Conservation (phyloP, 1,140 invertebrate genomes). For the Babylonia areolata region DNA sequence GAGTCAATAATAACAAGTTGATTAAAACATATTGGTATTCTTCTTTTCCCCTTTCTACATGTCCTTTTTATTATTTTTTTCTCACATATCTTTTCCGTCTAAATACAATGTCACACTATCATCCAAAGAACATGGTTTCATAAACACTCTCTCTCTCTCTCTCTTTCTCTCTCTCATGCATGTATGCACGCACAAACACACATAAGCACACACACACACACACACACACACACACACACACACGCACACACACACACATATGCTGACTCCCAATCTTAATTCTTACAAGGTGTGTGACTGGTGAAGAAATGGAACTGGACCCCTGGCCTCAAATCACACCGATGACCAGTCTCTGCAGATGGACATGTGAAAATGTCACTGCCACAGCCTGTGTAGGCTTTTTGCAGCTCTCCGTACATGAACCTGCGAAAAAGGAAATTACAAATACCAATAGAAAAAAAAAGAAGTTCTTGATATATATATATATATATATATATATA, state of each 20-base stretch:
- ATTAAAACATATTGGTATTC: too few species aligned
- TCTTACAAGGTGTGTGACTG: slow-evolving; percentile 88
- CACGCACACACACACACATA: slow-evolving; percentile 4
- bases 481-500: too few species aligned
- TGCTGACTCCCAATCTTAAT: not conserved
- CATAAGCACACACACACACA: not conserved
- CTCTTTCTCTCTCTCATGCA: slow-evolving; percentile 1
- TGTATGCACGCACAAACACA: slow-evolving; percentile 15
- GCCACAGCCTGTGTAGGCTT: slow-evolving; percentile 47
- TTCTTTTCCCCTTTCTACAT: too few species aligned
- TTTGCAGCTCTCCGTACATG: slow-evolving; percentile 64
- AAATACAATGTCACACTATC: too few species aligned
- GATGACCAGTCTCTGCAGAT: slow-evolving; percentile 24
- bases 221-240: slow-evolving; percentile 8
- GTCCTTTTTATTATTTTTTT: too few species aligned
- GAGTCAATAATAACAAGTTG: slow-evolving; percentile 35
- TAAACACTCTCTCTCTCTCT: not conserved
- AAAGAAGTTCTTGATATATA: too few species aligned
- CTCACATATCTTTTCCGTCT: too few species aligned
- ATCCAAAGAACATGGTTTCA: too few species aligned
- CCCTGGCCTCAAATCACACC: slow-evolving; percentile 77
- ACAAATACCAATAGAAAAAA: too few species aligned
- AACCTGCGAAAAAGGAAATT: slow-evolving; percentile 65
- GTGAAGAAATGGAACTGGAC: slow-evolving; percentile 90
- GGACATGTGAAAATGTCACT: slow-evolving; percentile 56